These are phyloP conservation scores for Rallus limicola DNA, from an alignment of 2,113 vertebrate species.

Conservation along the genomic window DNA sequence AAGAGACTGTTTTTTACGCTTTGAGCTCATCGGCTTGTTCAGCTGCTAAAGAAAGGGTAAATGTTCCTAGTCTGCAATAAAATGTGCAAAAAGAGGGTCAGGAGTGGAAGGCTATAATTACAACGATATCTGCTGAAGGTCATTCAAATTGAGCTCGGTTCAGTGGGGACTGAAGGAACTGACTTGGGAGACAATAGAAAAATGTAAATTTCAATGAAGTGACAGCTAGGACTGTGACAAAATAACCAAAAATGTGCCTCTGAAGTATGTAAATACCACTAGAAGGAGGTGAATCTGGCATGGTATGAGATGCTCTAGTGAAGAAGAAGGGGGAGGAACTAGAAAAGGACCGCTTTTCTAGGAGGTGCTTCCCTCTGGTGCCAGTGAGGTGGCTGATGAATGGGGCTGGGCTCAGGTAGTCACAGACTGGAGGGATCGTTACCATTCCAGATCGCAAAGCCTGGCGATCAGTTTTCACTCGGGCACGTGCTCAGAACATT, in stretches of 20 bases:
- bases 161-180: not conserved
- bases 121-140: not conserved
- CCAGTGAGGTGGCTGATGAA: not conserved
- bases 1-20: not conserved
- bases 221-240: not conserved
- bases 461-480: not conserved
- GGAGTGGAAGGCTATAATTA: not conserved
- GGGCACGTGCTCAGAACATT: rapidly evolving
- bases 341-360: not conserved
- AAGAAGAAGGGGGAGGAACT: not conserved
- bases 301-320: not conserved
- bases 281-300: not conserved
- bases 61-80: not conserved
- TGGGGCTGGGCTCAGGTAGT: not conserved
- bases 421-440: not conserved
- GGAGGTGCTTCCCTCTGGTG: not conserved
- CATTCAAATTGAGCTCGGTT: not conserved
- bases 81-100: not conserved
- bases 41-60: slow-evolving; percentile 1
- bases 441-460: not conserved
- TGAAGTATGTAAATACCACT: not conserved
- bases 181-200: not conserved
- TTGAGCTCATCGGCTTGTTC: not conserved
- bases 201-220: not conserved
- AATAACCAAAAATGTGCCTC: not conserved